phyloP scores from a whole-genome alignment of 2,888 invertebrate genomes.

The Metalampra italica region DNA sequence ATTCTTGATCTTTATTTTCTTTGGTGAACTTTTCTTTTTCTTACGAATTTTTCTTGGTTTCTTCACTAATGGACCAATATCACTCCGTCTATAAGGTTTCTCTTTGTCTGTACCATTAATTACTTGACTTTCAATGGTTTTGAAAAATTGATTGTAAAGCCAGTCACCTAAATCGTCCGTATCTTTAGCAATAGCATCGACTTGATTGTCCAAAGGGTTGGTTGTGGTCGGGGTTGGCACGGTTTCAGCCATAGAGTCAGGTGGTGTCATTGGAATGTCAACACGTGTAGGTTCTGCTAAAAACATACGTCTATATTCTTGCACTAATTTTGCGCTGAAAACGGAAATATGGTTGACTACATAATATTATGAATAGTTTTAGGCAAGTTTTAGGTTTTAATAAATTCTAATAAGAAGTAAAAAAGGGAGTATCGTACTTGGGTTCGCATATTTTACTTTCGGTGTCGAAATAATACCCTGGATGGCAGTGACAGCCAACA shows the following conservation, averaged over 20 bases:
- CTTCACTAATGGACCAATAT: constrained; percentile 11
- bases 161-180: constrained; percentile 63
- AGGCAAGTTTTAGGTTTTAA: too few relatives aligned
- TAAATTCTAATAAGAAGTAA: too few relatives aligned
- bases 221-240: constrained; percentile 24
- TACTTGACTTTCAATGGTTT: constrained; percentile 65
- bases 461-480: constrained; percentile 68
- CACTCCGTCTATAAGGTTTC: constrained; percentile 43
- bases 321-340: constrained; percentile 52
- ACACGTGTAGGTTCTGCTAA: constrained; percentile 31
- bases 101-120: constrained; percentile 50
- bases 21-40: constrained; percentile 23
- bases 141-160: constrained; percentile 70
- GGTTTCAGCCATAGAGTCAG: constrained; percentile 13
- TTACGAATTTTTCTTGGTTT: constrained; percentile 25
- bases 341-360: background rate
- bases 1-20: constrained; percentile 29
- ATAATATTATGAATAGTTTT: too few relatives aligned
- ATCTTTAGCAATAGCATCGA: constrained; percentile 47
- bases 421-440: constrained; percentile 37
- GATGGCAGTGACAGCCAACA: constrained; percentile 68
- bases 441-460: constrained; percentile 67
- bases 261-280: constrained; percentile 13
- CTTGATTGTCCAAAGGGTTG: constrained; percentile 32
- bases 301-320: constrained; percentile 38